Evolutionary conservation across 1,140 invertebrate species (phyloP), one percentile per base, ranked within the genome.

Genomic region (Sminthurinus signatus): DNA sequence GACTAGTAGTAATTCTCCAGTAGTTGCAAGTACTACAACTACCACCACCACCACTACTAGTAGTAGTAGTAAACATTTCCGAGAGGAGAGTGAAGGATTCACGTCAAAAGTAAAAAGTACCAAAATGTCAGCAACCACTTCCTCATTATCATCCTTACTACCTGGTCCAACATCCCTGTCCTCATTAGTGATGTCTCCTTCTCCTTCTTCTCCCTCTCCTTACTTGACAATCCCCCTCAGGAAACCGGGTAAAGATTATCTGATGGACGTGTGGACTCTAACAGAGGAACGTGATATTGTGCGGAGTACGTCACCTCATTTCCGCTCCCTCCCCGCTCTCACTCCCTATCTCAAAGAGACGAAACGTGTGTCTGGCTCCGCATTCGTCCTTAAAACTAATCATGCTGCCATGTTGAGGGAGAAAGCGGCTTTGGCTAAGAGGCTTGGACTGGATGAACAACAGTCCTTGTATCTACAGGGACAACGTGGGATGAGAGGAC

Each of bases 311-410:
- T 43, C 39, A 15, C 54, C 54, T 27, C 21, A 43, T 19, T 69
- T 65, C 54, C 46, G 65, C 29, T 70, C 69, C n/a, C 42, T 70
- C 8, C 67, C 69, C 8, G 67, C 70, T 2, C 50, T 72, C 15
- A 65, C 70, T 17, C 70, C 70, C 5, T 72, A 72, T 48, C 60
- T 72, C 39, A 64, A 39, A 61, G 61, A 72, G 39, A 69, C 70
- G 29, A 63, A 67, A 28, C 61, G 67, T 23, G 70, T 72, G 1
- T 66, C 67, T 1, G 43, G 56, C 17, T 72, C 70, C 2, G 46
- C 43, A 15, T 72, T 72, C 39, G 28, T 71, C 5, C 60, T 62
- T 12, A 68, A 68, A 50, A 44, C 59, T 46, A 36, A 50, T 39
- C 29, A 56, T 56, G 54, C 54, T 21, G 29, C 54, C n/a, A 56